Percentiles rank a stretch among this genome's conserved stretches.
These are phyloP conservation scores for Python bivittatus DNA, from an alignment of 2,113 vertebrate species.

Conservation along the genomic window DNA sequence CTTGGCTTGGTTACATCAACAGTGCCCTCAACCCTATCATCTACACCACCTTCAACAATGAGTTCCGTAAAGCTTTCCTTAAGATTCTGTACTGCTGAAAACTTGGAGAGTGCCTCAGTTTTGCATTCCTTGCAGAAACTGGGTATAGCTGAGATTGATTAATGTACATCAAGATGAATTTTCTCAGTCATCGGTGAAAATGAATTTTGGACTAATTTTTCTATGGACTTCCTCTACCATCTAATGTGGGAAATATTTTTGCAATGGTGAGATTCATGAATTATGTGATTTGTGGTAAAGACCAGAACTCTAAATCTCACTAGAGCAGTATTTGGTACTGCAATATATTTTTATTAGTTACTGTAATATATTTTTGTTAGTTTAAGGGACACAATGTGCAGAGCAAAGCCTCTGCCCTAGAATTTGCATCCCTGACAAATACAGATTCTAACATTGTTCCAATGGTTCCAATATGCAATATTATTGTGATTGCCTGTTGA, in stretches of 20 bases:
- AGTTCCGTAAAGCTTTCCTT: constrained; percentile 93
- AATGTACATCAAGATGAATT: no score
- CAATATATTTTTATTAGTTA: not conserved
- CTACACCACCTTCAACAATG: constrained; percentile 92
- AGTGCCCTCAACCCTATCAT: constrained; percentile 93
- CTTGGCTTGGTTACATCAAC: constrained; percentile 93
- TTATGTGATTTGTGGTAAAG: not conserved
- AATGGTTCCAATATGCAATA: not conserved
- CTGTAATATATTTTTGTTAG: not conserved
- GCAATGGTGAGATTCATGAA: not conserved
- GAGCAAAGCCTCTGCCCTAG: not conserved
- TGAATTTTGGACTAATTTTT: not conserved
- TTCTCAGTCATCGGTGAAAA: not conserved
- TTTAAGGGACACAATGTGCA: not conserved
- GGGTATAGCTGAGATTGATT: not conserved
- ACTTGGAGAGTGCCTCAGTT: fast-evolving
- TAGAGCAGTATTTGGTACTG: not conserved
- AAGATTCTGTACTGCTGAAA: constrained; percentile 89
- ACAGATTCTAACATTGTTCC: not conserved
- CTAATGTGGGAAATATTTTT: not conserved
- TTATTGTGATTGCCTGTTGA: not conserved
- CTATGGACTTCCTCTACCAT: not conserved
- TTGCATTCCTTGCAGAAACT: not conserved
- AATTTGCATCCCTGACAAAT: not conserved
- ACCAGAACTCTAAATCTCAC: not conserved